Percentiles rank a stretch among this genome's conserved stretches.
Evolutionary conservation across 2,113 vertebrate species (phyloP).

Genomic region (Stegostoma tigrinum): DNA sequence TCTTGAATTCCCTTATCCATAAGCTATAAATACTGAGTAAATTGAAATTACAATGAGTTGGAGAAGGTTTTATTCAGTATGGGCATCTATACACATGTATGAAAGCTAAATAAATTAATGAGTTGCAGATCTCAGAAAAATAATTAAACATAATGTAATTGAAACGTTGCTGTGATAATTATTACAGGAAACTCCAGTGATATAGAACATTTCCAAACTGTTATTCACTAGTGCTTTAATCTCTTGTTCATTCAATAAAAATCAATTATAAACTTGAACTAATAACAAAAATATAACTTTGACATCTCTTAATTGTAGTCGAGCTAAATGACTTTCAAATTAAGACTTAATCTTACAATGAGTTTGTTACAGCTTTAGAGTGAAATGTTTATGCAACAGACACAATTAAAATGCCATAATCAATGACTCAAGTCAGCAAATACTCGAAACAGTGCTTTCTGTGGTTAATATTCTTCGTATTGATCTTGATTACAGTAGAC

Average conservation of each 20-base stretch:
- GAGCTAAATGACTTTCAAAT: conserved; percentile 29
- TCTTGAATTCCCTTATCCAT: background rate
- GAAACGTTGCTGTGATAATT: background rate
- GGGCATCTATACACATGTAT: background rate
- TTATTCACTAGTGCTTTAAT: background rate
- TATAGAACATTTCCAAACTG: background rate
- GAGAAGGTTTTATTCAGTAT: background rate
- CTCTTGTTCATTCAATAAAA: background rate
- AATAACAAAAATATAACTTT: background rate
- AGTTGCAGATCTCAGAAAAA: background rate
- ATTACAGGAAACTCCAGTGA: background rate
- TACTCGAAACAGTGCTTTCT: background rate
- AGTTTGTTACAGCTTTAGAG: no score
- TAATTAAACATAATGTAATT: background rate
- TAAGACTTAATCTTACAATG: background rate
- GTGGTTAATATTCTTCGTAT: background rate
- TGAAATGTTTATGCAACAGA: background rate
- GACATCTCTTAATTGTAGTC: background rate
- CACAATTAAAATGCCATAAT: conserved; percentile 11
- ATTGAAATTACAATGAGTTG: background rate
- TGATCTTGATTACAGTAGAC: background rate
- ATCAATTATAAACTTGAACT: background rate
- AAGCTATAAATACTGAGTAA: background rate
- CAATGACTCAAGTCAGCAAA: background rate
- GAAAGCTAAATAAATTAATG: background rate